These are phyloP conservation scores for Andrena cerasifolii DNA, from an alignment of 1,140 invertebrate species.

Conservation along the genomic window DNA sequence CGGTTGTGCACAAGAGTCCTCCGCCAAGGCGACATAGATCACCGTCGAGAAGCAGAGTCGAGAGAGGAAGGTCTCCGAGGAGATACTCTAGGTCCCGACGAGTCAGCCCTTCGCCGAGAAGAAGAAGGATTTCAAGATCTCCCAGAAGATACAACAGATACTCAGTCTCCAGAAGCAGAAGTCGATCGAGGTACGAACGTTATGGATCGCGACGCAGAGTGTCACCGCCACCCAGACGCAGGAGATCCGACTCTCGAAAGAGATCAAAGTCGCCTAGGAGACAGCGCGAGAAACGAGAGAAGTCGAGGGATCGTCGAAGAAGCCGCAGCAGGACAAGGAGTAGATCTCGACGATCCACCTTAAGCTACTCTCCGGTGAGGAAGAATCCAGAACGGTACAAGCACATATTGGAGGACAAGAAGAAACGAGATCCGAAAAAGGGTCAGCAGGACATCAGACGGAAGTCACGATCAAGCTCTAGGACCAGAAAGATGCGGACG, in stretches of 20 bases:
- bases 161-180: conserved; percentile 73
- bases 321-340: conserved; percentile 66
- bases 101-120: conserved; percentile 69
- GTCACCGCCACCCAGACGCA: conserved; percentile 45
- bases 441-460: conserved; percentile 60
- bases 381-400: conserved; percentile 85
- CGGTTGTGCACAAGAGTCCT: conserved; percentile 52
- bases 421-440: conserved; percentile 74
- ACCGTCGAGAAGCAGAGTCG: conserved; percentile 58
- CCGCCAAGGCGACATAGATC: conserved; percentile 63
- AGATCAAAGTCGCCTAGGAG: conserved; percentile 62
- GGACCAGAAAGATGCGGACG: conserved; percentile 72
- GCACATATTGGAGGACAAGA: conserved; percentile 81
- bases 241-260: conserved; percentile 52
- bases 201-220: conserved; percentile 71
- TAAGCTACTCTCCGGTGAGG: conserved; percentile 86
- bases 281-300: conserved; percentile 63
- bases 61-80: conserved; percentile 69
- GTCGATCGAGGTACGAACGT: conserved; percentile 71
- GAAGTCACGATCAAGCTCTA: conserved; percentile 73
- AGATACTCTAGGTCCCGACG: conserved; percentile 72
- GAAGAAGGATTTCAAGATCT: conserved; percentile 69
- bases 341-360: conserved; percentile 82
- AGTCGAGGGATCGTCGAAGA: conserved; percentile 64
- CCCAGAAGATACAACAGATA: conserved; percentile 72